Conservation (phyloP, 2,797 vertebrate species). For the Lepidocolaptes lacrymiger region DNA sequence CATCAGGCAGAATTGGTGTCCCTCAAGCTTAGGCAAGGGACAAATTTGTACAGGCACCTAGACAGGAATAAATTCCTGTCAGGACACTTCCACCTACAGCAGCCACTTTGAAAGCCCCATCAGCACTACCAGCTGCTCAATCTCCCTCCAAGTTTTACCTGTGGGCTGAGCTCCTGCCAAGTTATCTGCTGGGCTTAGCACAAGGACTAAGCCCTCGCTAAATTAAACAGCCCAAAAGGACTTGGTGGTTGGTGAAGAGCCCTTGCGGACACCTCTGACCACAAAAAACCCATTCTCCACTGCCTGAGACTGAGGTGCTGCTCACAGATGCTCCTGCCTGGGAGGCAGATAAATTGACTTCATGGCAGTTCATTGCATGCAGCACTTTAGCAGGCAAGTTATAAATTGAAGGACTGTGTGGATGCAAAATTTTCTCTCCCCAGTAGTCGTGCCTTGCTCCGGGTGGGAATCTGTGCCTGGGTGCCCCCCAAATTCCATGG, state of each 20-base stretch:
- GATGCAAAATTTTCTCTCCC: neutral
- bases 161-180: neutral
- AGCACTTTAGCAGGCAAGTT: neutral
- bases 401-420: neutral
- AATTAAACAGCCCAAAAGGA: neutral
- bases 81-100: neutral
- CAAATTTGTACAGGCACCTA: neutral
- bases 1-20: neutral
- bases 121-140: neutral
- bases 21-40: neutral
- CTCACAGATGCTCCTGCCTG: neutral
- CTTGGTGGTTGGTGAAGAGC: neutral
- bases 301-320: neutral
- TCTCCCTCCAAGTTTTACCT: neutral
- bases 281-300: rapidly evolving
- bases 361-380: rapidly evolving
- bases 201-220: neutral
- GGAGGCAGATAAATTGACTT: neutral
- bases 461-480: neutral
- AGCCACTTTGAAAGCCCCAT: neutral
- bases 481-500: neutral
- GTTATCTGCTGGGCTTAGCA: neutral
- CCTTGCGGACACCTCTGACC: rapidly evolving
- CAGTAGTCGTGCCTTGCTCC: rapidly evolving
- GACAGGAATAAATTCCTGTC: neutral